Conservation (phyloP, 1,140 invertebrate species). For the Drosophila saltans region DNA sequence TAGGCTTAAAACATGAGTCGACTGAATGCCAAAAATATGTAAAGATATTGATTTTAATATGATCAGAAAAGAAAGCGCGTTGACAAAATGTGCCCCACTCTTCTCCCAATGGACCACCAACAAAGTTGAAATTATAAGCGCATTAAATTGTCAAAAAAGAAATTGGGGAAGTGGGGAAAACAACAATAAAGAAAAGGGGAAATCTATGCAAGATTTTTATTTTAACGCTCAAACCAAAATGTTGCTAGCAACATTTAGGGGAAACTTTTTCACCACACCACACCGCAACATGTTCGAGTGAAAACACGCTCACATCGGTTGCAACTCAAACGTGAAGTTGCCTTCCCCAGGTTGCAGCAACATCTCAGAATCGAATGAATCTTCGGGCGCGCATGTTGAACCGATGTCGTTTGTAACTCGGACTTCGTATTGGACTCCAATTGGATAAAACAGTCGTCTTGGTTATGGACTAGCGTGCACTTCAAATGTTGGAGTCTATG, state of each 20-base stretch:
- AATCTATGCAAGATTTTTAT: neutral
- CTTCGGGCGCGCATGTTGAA: conserved; percentile 2
- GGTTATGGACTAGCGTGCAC: neutral
- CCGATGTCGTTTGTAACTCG: conserved; percentile 1
- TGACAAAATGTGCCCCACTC: conserved; percentile 42
- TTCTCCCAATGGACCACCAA: conserved; percentile 36
- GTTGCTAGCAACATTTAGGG: conserved; percentile 7
- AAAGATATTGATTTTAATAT: conserved; percentile 55
- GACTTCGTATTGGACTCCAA: neutral
- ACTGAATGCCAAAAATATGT: conserved; percentile 57
- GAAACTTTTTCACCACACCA: neutral
- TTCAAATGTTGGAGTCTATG: conserved; percentile 1
- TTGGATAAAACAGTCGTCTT: conserved; percentile 14
- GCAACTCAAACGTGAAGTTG: neutral
- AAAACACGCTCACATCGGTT: neutral
- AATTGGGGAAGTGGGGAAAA: too few species aligned
- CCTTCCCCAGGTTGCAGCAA: conserved; percentile 1
- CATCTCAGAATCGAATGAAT: neutral
- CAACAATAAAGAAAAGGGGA: neutral
- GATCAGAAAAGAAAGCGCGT: conserved; percentile 58
- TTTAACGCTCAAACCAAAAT: neutral
- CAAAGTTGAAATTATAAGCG: conserved; percentile 49
- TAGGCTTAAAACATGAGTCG: conserved; percentile 47
- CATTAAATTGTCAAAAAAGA: conserved; percentile 41
- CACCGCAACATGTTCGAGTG: neutral